Evolutionary conservation across 1,140 invertebrate species (phyloP).

Genomic region (Neocloeon triangulifer): DNA sequence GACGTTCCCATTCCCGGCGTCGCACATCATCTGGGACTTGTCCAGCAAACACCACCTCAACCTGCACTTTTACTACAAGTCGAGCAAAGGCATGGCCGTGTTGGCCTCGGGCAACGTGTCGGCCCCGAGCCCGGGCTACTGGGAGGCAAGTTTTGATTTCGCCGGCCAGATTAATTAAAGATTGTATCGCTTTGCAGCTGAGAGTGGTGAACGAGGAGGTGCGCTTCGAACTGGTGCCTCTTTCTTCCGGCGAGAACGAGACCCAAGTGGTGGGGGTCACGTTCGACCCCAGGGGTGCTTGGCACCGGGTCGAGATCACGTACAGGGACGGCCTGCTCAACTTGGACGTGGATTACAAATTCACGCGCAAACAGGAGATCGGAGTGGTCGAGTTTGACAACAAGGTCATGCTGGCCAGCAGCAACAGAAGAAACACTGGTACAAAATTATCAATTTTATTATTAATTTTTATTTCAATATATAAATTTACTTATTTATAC

Average conservation of each 20-base stretch:
- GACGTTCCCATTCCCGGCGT: slow-evolving; percentile 73
- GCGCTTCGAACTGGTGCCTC: slow-evolving; percentile 50
- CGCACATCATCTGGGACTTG: slow-evolving; percentile 66
- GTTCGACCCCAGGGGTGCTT: slow-evolving; percentile 43
- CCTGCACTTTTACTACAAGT: slow-evolving; percentile 74
- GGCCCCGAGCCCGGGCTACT: slow-evolving; percentile 47
- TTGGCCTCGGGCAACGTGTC: slow-evolving; percentile 61
- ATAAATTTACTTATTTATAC: no score
- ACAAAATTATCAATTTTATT: background rate
- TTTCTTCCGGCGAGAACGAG: slow-evolving; percentile 40
- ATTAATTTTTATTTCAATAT: no score
- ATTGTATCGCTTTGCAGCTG: slow-evolving; percentile 32
- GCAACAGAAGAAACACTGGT: slow-evolving; percentile 27
- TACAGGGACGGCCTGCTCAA: slow-evolving; percentile 48
- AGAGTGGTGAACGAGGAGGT: slow-evolving; percentile 59
- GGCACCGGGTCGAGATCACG: slow-evolving; percentile 39
- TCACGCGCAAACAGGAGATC: slow-evolving; percentile 40
- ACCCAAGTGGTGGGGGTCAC: slow-evolving; percentile 55
- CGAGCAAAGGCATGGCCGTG: slow-evolving; percentile 56
- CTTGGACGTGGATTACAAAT: slow-evolving; percentile 46
- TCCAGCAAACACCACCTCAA: slow-evolving; percentile 38
- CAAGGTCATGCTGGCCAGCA: slow-evolving; percentile 49
- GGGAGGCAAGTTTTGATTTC: slow-evolving; percentile 50
- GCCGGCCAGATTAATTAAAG: background rate
- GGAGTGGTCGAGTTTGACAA: slow-evolving; percentile 30